Conservation (phyloP, 2,888 invertebrate species). For the Carpatolechia fugitivella region DNA sequence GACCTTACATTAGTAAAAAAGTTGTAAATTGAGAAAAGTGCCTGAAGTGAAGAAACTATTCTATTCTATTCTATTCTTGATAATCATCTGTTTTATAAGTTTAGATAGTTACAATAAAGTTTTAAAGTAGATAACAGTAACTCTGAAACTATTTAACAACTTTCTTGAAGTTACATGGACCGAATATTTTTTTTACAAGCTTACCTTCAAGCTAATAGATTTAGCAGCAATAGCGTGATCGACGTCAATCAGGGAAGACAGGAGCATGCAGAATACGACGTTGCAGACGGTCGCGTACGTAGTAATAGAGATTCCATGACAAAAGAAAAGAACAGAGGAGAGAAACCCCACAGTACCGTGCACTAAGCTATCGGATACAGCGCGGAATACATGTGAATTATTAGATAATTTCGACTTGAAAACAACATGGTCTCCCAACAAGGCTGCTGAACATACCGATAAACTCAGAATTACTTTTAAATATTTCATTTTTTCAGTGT, state of each 20-base stretch:
- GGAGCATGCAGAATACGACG: conserved; percentile 48
- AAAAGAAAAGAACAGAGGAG: conserved; percentile 55
- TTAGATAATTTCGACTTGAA: conserved; percentile 56
- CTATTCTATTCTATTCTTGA: too few relatives aligned
- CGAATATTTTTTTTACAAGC: too few relatives aligned
- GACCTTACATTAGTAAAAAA: too few relatives aligned
- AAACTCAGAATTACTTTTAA: conserved; percentile 41
- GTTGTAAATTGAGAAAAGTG: too few relatives aligned
- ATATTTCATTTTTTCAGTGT: conserved; percentile 39
- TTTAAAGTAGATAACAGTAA: too few relatives aligned
- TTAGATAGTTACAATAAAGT: too few relatives aligned
- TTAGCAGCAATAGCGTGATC: conserved; percentile 64
- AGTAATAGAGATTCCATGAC: conserved; percentile 38
- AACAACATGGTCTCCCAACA: conserved; percentile 58
- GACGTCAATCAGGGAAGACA: conserved; percentile 59
- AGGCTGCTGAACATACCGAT: conserved; percentile 39
- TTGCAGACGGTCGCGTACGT: conserved; percentile 37
- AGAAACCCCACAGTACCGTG: conserved; percentile 55
- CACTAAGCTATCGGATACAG: conserved; percentile 49
- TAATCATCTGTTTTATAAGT: too few relatives aligned
- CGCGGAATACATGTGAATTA: conserved; percentile 46
- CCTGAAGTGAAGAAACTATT: too few relatives aligned
- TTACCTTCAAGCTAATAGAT: conserved; percentile 60
- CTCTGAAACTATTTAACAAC: too few relatives aligned
- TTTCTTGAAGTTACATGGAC: too few relatives aligned